Evolutionary conservation across 2,888 invertebrate genomes (phyloP), one percentile per base, ranked within the genome.

Genomic region (Automeris io): DNA sequence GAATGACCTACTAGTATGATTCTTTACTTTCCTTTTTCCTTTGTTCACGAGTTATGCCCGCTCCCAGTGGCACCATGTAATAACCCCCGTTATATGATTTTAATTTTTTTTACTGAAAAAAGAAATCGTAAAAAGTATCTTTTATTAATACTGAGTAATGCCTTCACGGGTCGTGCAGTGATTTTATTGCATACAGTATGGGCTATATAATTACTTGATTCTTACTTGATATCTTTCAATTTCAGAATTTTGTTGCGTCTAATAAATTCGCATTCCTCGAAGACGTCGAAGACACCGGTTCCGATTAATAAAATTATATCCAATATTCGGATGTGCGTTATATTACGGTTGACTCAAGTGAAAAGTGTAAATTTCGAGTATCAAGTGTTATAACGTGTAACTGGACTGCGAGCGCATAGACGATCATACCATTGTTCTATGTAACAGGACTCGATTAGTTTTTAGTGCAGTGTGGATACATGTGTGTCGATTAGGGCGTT

Each of bases 251-350:
- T 65, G 90, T 91, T 70, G 91, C 90, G 65, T 90, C 91, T 65
- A 94, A 94, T 74, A 93, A 93, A 88, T 94, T 91, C 88, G 90
- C 90, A 75, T 90, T 90, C 81, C 82, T 92, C 64, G 90, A 91
- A 64, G 91, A 91, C 68, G 92, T 90, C 57, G 91, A 88, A 65
- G 87, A 88, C 57, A 89, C 74, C 59, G 82, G 60, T 22, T 83
- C 80, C 41, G 85, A 86, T 43, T 86, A 85, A 66, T 67, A 55
- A 59, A 3, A 12, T 33, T 12, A 13, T 7, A 42, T 42, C 45
- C 51, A 47, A 41, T 42, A 41, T 46, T 43, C 49, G 50, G 45
- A 47, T 55, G 61, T 53, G 61, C 57, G 65, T 65, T 64, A 57
- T 43, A 62, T 58, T 61, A 59, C 63, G 53, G 66, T 57, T 73